phyloP scores from a whole-genome alignment of 1,140 invertebrate species.

The Batillaria attramentaria region DNA sequence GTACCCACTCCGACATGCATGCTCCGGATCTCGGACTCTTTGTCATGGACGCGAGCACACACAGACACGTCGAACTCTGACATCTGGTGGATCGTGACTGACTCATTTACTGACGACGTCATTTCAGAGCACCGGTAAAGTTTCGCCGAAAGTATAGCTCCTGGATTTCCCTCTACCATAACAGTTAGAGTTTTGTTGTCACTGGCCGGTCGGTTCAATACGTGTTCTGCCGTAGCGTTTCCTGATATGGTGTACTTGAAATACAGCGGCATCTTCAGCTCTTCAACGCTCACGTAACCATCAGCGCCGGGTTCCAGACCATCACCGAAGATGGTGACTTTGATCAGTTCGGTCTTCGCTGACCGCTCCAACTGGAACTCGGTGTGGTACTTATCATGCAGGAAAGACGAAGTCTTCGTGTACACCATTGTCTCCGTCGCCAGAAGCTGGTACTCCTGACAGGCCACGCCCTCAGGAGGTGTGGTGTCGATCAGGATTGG shows the following conservation, averaged over 20 bases:
- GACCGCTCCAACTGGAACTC: neutral
- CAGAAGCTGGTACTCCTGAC: constrained; percentile 13
- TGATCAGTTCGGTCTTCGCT: neutral
- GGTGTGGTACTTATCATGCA: neutral
- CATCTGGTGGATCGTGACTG: constrained; percentile 35
- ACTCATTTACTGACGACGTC: neutral
- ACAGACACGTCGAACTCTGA: constrained; percentile 29
- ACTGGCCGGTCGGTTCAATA: neutral
- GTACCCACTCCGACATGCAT: constrained; percentile 40
- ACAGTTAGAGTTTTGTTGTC: neutral
- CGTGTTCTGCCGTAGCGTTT: neutral
- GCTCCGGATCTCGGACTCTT: constrained; percentile 34
- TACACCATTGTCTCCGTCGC: neutral
- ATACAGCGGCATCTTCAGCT: neutral
- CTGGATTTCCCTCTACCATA: neutral
- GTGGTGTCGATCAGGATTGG: constrained; percentile 42
- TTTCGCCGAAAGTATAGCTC: neutral
- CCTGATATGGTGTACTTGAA: neutral
- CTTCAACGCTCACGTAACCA: neutral
- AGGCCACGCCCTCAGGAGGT: constrained; percentile 34
- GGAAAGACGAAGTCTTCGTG: neutral
- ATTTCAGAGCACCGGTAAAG: neutral
- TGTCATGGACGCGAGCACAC: constrained; percentile 34
- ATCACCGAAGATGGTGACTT: neutral
- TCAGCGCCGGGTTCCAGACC: neutral